Evolutionary conservation across 2,888 invertebrate species (phyloP), one percentile per base, ranked within the genome.

Genomic region (Lacanobia wlatinum): DNA sequence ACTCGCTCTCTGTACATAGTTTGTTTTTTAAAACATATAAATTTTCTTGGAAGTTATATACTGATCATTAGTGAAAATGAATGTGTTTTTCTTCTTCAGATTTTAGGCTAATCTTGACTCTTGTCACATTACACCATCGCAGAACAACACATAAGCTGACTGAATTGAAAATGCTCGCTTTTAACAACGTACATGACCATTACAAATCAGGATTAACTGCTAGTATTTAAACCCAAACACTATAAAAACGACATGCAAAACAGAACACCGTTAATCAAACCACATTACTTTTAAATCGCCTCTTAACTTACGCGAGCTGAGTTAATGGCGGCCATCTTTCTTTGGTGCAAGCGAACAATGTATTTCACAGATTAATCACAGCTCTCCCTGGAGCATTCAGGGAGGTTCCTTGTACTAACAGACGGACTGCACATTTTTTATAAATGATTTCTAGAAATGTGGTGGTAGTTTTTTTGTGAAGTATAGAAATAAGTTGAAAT

Each of bases 231-330:
- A 48, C 14, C 34, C 8, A 50, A 67, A 60, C 9, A 56, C 38
- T 10, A 56, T 40, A 21, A 69, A 74, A 65, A 67, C 58, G 16
- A 55, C 34, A 69, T 34, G 46, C 34, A 73, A 73, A 75, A 46
- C 50, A 69, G 60, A 67, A 43, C 65, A 71, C 53, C 71, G 76
- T 83, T 69, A 76, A 79, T 83, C 74, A 83, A 80, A 76, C 60
- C 71, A 79, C 70, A 76, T 74, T 81, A 83, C 71, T 83, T 83
- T 83, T 72, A 79, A 81, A 79, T 80, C 67, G 59, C 76, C 83
- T 81, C 72, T 83, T 81, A 76, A 83, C 76, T 83, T 79, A 74
- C 76, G 38, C 66, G 70, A 64, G 69, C 53, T 21, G 40, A 76
- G 61, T 70, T 82, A 79, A 83, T 81, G 66, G 60, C 6, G 4